phyloP scores from a whole-genome alignment of 2,113 vertebrate genomes.

The Rhabdornis inornatus region DNA sequence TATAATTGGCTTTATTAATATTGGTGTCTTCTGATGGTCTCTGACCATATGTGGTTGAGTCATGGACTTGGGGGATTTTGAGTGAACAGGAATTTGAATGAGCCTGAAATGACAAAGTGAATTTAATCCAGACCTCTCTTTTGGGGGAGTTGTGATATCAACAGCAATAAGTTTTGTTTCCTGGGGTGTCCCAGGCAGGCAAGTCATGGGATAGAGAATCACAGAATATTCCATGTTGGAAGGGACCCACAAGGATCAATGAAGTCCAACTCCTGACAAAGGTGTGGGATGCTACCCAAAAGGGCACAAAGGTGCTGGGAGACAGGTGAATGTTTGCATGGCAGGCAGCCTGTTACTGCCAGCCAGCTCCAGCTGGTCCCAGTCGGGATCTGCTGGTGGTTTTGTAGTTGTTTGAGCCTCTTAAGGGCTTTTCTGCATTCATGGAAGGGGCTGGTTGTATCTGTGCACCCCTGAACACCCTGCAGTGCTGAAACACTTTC shows the following conservation, averaged over 20 bases:
- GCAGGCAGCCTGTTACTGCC: background rate
- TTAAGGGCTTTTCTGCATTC: background rate
- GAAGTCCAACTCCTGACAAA: background rate
- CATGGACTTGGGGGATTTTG: background rate
- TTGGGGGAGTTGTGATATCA: background rate
- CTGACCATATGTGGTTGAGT: background rate
- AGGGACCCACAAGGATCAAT: background rate
- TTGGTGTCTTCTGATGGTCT: background rate
- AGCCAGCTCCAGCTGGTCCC: constrained; percentile 9
- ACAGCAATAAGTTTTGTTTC: background rate
- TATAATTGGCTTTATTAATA: background rate
- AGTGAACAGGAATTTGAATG: background rate
- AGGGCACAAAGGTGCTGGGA: background rate
- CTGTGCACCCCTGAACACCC: background rate
- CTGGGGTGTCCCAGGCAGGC: background rate
- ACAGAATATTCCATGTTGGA: background rate
- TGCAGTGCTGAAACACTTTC: background rate
- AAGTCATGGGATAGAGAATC: background rate
- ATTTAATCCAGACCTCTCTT: background rate
- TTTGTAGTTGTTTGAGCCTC: background rate
- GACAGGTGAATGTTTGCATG: background rate
- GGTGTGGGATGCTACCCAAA: background rate
- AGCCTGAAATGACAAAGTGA: background rate
- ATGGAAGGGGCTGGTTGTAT: background rate
- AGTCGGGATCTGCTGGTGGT: background rate